A percentile compares a stretch with the other conserved stretches of the same genome.
phyloP scores from a whole-genome alignment of 2,113 vertebrate genomes.

The Oryzias javanicus region DNA sequence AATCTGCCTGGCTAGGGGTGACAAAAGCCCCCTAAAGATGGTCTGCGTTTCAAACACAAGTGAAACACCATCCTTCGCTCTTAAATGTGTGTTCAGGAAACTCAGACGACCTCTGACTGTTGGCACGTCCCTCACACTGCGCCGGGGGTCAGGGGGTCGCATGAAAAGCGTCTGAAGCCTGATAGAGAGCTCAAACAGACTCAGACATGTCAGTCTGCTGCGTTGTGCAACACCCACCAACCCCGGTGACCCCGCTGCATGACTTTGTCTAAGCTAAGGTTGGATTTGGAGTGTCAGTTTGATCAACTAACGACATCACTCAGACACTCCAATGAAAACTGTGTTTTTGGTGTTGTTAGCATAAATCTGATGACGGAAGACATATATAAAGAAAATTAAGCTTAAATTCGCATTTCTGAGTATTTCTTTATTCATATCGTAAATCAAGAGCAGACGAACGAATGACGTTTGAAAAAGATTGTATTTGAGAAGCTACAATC shows the following conservation, averaged over 20 bases:
- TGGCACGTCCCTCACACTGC: slow-evolving; percentile 43
- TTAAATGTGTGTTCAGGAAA: slow-evolving; percentile 53
- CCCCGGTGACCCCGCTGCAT: slow-evolving; percentile 1
- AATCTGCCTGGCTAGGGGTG: slow-evolving; percentile 22
- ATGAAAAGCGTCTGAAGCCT: slow-evolving; percentile 49
- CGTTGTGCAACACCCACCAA: slow-evolving; percentile 33
- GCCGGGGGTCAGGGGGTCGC: slow-evolving; percentile 46
- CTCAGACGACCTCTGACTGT: slow-evolving; percentile 50
- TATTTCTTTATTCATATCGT: no score
- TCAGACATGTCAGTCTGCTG: slow-evolving; percentile 37
- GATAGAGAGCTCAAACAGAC: slow-evolving; percentile 67
- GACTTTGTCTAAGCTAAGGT: not conserved
- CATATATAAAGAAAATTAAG: no score
- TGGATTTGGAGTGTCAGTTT: not conserved
- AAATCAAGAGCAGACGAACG: no score
- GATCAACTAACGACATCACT: not conserved
- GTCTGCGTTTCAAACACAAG: slow-evolving; percentile 7
- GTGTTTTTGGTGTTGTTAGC: no score
- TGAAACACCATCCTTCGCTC: slow-evolving; percentile 11
- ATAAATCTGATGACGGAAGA: no score
- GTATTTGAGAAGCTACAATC: no score
- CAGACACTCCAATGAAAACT: no score
- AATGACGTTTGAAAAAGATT: no score
- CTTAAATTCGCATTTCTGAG: no score
- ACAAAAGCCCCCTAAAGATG: slow-evolving; percentile 6